Conservation (phyloP, 2,888 invertebrate genomes). For the Lepidonotus clava region DNA sequence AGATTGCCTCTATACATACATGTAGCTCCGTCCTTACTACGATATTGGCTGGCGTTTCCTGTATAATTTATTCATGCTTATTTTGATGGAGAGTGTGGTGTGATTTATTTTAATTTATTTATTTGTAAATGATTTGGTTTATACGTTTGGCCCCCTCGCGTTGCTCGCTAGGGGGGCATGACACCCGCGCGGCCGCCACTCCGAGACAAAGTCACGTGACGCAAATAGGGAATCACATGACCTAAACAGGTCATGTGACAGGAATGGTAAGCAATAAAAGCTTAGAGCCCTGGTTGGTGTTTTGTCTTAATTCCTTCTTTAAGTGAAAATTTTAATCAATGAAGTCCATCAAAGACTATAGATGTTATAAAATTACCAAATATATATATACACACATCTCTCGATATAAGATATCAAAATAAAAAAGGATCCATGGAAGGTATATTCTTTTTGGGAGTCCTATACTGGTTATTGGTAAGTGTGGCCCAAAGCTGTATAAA, state of each 20-base stretch:
- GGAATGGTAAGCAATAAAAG: constrained; percentile 9
- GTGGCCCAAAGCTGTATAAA: too few relatives aligned
- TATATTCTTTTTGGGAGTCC: too few relatives aligned
- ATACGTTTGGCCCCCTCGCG: background rate
- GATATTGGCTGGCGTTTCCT: constrained; percentile 18
- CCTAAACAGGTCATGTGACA: background rate
- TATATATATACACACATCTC: too few relatives aligned
- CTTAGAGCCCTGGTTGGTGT: background rate
- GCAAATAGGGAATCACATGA: background rate
- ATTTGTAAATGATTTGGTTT: background rate
- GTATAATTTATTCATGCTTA: constrained; percentile 1
- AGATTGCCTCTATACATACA: background rate
- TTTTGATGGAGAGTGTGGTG: constrained; percentile 33
- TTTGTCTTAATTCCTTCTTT: background rate
- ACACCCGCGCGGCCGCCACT: constrained; percentile 6
- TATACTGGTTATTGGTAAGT: too few relatives aligned
- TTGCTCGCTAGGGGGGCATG: background rate
- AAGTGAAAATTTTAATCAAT: too few relatives aligned
- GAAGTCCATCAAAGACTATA: too few relatives aligned
- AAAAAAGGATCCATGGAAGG: too few relatives aligned
- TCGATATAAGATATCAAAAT: too few relatives aligned
- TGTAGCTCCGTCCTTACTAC: background rate
- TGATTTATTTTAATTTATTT: background rate
- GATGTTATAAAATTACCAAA: too few relatives aligned
- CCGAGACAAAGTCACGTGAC: constrained; percentile 14